A percentile compares a stretch with the other conserved stretches of the same genome.
Evolutionary conservation across 2,888 invertebrate species (phyloP).

Genomic region (Parascotia fuliginaria): DNA sequence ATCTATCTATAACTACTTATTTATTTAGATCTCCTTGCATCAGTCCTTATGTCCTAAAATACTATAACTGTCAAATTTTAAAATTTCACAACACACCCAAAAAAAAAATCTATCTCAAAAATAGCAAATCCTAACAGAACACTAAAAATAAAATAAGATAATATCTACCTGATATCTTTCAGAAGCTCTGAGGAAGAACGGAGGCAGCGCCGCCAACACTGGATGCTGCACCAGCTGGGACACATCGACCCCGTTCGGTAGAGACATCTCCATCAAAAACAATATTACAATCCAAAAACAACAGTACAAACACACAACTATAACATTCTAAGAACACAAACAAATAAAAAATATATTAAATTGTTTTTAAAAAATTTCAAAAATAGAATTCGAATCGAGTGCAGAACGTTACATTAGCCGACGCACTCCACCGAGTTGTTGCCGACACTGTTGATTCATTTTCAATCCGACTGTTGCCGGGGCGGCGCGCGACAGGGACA

Average conservation of each 20-base stretch:
- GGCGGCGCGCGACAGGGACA: slow-evolving; percentile 59
- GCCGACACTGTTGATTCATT: slow-evolving; percentile 82
- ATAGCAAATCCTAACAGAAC: neutral
- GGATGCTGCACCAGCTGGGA: slow-evolving; percentile 94
- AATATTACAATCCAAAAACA: slow-evolving; percentile 32
- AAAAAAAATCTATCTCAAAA: neutral
- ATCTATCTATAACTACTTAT: too few relatives aligned
- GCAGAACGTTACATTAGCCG: slow-evolving; percentile 59
- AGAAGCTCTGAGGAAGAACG: slow-evolving; percentile 94
- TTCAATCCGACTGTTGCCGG: slow-evolving; percentile 73
- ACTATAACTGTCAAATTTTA: too few relatives aligned
- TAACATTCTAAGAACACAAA: slow-evolving; percentile 35
- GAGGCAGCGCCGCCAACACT: slow-evolving; percentile 92
- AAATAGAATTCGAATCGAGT: slow-evolving; percentile 25
- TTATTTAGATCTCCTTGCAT: too few relatives aligned
- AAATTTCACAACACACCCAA: too few relatives aligned
- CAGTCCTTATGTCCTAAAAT: too few relatives aligned
- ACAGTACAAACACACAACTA: slow-evolving; percentile 33
- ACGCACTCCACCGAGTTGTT: slow-evolving; percentile 65
- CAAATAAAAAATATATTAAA: slow-evolving; percentile 31
- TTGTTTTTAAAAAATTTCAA: slow-evolving; percentile 18
- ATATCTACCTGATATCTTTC: slow-evolving; percentile 93
- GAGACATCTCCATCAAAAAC: slow-evolving; percentile 88
- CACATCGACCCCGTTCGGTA: slow-evolving; percentile 94
- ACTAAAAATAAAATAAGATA: slow-evolving; percentile 6